phyloP scores from a whole-genome alignment of 2,797 vertebrate genomes.

The Tinamus major region DNA sequence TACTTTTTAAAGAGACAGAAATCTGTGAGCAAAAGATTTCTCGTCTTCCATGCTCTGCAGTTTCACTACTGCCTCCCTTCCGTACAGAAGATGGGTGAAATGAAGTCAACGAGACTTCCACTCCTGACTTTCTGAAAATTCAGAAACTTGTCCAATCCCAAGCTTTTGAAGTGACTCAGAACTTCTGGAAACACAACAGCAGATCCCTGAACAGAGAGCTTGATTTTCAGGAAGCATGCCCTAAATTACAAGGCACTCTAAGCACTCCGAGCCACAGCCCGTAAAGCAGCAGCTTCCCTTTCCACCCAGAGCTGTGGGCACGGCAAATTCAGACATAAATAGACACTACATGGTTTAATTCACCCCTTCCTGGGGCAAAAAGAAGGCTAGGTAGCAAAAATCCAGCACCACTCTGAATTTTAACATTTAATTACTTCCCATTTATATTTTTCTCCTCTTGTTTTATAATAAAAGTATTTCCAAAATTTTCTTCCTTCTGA shows the following conservation, averaged over 20 bases:
- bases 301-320: background rate
- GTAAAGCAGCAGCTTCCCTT: background rate
- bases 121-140: background rate
- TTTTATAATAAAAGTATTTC: background rate
- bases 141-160: background rate
- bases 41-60: background rate
- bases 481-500: background rate
- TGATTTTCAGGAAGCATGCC: background rate
- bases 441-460: background rate
- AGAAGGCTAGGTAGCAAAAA: background rate
- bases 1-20: background rate
- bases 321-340: background rate
- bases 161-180: background rate
- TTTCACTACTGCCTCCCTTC: background rate
- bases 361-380: background rate
- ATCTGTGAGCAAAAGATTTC: background rate
- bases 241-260: background rate
- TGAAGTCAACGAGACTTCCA: background rate
- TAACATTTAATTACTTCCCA: background rate
- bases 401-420: background rate
- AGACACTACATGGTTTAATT: background rate
- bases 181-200: background rate
- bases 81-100: background rate
- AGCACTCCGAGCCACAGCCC: background rate
- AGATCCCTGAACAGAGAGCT: slow-evolving; percentile 7